Conservation (phyloP, 2,113 vertebrate genomes). For the Mustela nigripes region DNA sequence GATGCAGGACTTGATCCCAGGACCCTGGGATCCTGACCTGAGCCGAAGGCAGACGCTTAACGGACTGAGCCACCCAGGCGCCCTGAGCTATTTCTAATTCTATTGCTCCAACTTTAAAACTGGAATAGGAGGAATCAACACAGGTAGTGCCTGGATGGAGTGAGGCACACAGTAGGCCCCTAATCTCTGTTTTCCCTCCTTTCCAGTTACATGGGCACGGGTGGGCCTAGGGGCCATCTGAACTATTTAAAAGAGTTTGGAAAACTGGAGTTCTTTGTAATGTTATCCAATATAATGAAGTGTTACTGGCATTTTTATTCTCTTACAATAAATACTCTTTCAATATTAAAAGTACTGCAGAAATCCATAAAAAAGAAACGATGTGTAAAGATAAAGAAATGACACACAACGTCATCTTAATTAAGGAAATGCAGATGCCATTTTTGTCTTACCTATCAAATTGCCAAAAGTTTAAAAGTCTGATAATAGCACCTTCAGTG, state of each 20-base stretch:
- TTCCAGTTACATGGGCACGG: background rate
- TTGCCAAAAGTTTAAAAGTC: background rate
- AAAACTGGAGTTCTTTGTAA: conserved; percentile 22
- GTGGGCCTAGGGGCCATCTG: background rate
- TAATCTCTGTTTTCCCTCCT: background rate
- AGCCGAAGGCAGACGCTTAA: too few species aligned
- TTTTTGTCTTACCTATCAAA: background rate
- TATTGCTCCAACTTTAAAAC: conserved; percentile 23
- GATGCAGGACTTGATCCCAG: too few species aligned
- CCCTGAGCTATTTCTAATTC: background rate
- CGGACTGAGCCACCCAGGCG: too few species aligned
- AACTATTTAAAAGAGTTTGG: background rate
- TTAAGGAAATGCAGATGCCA: background rate
- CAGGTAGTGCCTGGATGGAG: background rate
- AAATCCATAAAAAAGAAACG: conserved; percentile 58
- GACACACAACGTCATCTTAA: background rate
- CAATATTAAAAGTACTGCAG: conserved; percentile 29
- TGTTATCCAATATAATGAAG: background rate
- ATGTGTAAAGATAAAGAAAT: conserved; percentile 36
- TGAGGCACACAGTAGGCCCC: background rate
- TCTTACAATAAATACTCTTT: background rate
- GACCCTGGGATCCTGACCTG: too few species aligned
- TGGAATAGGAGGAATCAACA: background rate
- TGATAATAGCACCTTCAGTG: background rate
- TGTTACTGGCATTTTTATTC: conserved; percentile 28